phyloP scores from a whole-genome alignment of 2,113 vertebrate genomes.

The Dipodomys spectabilis region DNA sequence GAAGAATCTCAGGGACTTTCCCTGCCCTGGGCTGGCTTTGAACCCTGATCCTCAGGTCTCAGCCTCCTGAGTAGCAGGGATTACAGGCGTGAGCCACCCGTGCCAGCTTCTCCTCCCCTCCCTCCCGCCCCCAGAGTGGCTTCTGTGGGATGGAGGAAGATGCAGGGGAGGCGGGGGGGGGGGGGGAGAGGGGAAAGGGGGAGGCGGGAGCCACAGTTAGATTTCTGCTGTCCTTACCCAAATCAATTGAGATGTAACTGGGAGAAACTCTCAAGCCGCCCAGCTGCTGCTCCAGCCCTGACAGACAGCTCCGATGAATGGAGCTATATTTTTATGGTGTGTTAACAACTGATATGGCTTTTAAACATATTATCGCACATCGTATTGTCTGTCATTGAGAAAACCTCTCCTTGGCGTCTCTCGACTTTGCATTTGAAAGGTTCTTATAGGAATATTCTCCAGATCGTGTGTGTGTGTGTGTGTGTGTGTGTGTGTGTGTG shows the following conservation, averaged over 20 bases:
- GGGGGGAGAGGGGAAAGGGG: neutral
- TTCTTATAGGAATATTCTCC: slow-evolving; percentile 64
- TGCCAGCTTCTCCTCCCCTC: too few species aligned
- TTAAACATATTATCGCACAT: slow-evolving; percentile 90
- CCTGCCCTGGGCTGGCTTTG: too few species aligned
- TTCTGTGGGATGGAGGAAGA: too few species aligned
- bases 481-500: too few species aligned
- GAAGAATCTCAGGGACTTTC: too few species aligned
- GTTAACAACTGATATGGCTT: slow-evolving; percentile 89
- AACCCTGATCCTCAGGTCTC: too few species aligned
- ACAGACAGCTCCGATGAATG: slow-evolving; percentile 88
- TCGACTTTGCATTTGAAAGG: slow-evolving; percentile 86
- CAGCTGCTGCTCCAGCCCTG: slow-evolving; percentile 84
- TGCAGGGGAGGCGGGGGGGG: too few species aligned
- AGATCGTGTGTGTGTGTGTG: too few species aligned
- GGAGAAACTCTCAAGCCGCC: slow-evolving; percentile 85
- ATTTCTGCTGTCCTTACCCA: slow-evolving; percentile 85
- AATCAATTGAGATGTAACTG: slow-evolving; percentile 89
- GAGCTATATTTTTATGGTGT: slow-evolving; percentile 88
- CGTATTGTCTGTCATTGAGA: slow-evolving; percentile 87
- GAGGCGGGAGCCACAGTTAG: slow-evolving; percentile 61
- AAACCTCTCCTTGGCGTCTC: slow-evolving; percentile 84
- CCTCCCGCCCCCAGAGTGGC: neutral
- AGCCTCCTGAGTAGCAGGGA: neutral
- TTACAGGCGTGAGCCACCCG: too few species aligned